Percentiles rank a stretch among this genome's conserved stretches.
Evolutionary conservation across 2,888 invertebrate species (phyloP).

Genomic region (Plusia festucae): DNA sequence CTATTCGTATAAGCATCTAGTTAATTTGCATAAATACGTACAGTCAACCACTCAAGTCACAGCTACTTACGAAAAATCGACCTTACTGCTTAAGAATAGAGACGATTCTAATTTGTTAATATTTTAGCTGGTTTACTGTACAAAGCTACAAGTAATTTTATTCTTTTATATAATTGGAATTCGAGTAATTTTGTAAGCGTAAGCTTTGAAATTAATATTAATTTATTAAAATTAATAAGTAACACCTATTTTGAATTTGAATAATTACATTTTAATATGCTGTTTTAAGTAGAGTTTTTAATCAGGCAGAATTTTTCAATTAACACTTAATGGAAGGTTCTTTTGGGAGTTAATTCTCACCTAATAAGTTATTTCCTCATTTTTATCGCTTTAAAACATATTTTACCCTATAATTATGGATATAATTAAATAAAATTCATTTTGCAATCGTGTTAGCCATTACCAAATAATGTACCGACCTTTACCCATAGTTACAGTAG

Average conservation of each 20-base stretch:
- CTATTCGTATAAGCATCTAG: slow-evolving; percentile 44
- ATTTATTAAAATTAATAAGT: slow-evolving; percentile 46
- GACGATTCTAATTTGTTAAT: background rate
- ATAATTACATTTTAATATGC: background rate
- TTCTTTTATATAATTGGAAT: slow-evolving; percentile 33
- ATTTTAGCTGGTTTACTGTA: background rate
- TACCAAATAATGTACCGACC: no score
- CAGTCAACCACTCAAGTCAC: background rate
- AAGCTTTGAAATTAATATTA: slow-evolving; percentile 24
- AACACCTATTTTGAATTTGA: slow-evolving; percentile 27
- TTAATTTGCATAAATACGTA: slow-evolving; percentile 44
- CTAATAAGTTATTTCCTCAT: background rate
- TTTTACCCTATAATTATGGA: background rate
- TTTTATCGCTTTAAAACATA: background rate
- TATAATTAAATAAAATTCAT: background rate
- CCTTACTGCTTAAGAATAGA: background rate
- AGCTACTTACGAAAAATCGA: background rate
- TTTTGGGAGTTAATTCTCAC: slow-evolving; percentile 3
- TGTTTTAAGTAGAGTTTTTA: background rate
- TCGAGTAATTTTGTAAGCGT: slow-evolving; percentile 21
- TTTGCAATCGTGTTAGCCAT: background rate
- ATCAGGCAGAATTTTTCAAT: slow-evolving; percentile 1
- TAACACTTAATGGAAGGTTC: background rate
- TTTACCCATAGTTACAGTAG: no score
- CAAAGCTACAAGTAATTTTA: slow-evolving; percentile 20